phyloP scores from a whole-genome alignment of 2,888 invertebrate genomes.

The Tetragonula carbonaria region DNA sequence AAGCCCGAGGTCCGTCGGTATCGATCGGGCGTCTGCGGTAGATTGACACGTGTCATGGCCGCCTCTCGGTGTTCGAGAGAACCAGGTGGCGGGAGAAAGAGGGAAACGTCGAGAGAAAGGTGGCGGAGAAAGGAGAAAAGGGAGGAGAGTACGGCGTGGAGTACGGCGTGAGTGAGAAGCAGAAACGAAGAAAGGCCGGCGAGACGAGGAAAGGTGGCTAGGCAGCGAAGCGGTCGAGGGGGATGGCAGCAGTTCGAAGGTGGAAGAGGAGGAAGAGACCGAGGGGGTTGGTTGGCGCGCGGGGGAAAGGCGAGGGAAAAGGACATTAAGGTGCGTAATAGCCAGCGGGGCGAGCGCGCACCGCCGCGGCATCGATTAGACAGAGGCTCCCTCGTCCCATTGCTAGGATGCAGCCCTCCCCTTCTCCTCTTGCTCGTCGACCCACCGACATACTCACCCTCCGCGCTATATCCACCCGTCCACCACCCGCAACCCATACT shows the following conservation, averaged over 20 bases:
- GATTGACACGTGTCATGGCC: constrained; percentile 84
- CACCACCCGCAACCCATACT: constrained; percentile 64
- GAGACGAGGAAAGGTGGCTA: constrained; percentile 48
- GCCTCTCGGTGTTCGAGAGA: constrained; percentile 76
- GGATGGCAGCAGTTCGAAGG: constrained; percentile 63
- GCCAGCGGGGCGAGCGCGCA: constrained; percentile 84
- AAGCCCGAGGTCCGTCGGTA: constrained; percentile 82
- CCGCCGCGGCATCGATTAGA: constrained; percentile 84
- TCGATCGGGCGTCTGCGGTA: constrained; percentile 84
- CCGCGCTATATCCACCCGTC: constrained; percentile 63
- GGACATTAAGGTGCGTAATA: constrained; percentile 84
- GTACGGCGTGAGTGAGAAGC: constrained; percentile 40
- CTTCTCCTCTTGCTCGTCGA: constrained; percentile 63
- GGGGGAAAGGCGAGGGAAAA: constrained; percentile 73
- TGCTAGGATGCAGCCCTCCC: constrained; percentile 77
- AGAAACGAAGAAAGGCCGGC: constrained; percentile 51
- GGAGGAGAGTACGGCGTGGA: background rate
- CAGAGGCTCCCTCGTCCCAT: constrained; percentile 80
- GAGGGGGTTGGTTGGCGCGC: constrained; percentile 62
- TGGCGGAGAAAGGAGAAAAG: constrained; percentile 36
- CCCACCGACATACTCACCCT: constrained; percentile 64
- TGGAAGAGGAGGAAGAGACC: constrained; percentile 69
- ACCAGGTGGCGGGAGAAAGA: constrained; percentile 59
- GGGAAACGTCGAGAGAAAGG: constrained; percentile 56
- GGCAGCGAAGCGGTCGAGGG: constrained; percentile 53